Percentiles rank a stretch among this genome's conserved stretches.
These are phyloP conservation scores for Butorides virescens DNA, from an alignment of 2,113 vertebrate genomes.

Conservation along the genomic window DNA sequence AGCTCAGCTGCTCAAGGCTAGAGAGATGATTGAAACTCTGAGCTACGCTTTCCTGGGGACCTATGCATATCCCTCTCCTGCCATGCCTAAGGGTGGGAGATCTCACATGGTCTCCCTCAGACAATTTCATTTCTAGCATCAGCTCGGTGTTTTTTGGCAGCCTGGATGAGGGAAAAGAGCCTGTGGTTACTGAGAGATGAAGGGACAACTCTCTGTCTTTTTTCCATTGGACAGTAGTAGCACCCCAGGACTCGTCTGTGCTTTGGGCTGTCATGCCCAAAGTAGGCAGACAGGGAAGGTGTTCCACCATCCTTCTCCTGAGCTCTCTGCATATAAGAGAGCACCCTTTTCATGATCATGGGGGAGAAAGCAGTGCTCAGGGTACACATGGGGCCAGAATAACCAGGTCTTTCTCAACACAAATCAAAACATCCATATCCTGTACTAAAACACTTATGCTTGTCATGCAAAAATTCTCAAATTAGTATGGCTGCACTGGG, in stretches of 20 bases:
- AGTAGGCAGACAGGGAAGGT: not conserved
- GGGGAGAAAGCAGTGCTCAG: not conserved
- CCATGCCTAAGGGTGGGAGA: not conserved
- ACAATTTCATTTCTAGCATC: not conserved
- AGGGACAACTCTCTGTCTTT: not conserved
- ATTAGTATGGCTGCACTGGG: not conserved
- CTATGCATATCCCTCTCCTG: not conserved
- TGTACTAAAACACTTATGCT: not conserved
- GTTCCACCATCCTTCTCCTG: not conserved
- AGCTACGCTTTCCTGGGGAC: not conserved
- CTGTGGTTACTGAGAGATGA: fast-evolving
- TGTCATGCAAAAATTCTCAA: not conserved
- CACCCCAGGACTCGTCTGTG: not conserved
- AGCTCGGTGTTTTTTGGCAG: not conserved
- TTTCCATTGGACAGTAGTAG: not conserved
- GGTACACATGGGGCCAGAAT: fast-evolving
- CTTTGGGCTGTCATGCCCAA: not conserved
- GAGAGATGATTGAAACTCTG: not conserved
- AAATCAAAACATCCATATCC: not conserved
- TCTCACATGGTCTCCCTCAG: not conserved
- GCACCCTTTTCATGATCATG: fast-evolving
- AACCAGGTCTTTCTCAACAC: not conserved
- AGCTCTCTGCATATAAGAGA: not conserved
- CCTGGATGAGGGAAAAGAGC: not conserved
- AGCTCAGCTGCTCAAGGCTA: not conserved